Percentiles rank a stretch among this genome's conserved stretches.
phyloP scores from a whole-genome alignment of 2,113 vertebrate species.

The Morphnarchus princeps region DNA sequence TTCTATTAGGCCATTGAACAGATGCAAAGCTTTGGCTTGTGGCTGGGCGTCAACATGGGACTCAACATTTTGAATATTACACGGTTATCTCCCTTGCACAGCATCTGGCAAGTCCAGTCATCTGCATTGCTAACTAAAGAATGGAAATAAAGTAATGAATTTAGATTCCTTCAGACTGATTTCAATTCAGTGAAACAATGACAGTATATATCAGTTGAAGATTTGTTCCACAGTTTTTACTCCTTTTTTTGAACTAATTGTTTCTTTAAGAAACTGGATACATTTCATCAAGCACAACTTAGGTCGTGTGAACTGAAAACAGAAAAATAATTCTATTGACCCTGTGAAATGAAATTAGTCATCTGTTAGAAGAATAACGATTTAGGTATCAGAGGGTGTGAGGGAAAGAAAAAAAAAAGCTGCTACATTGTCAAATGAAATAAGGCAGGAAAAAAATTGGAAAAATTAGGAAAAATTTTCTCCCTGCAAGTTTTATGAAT shows the following conservation, averaged over 20 bases:
- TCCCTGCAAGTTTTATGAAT: neutral
- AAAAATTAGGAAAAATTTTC: neutral
- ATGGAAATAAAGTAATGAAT: neutral
- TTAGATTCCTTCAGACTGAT: neutral
- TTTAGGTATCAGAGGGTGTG: neutral
- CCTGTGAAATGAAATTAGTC: neutral
- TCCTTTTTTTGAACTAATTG: neutral
- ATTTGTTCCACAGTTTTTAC: neutral
- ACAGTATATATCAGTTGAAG: neutral
- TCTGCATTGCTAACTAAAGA: neutral
- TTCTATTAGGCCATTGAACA: slow-evolving; percentile 32
- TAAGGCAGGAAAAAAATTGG: neutral
- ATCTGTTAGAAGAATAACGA: neutral
- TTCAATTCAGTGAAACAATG: neutral
- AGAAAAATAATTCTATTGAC: neutral
- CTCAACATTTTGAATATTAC: neutral
- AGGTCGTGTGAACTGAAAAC: neutral
- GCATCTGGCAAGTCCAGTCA: slow-evolving; percentile 5
- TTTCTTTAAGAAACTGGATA: neutral
- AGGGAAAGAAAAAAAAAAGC: neutral
- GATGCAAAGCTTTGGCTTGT: slow-evolving; percentile 35
- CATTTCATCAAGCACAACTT: neutral
- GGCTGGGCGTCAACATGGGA: neutral
- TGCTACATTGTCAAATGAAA: neutral
- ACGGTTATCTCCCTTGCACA: slow-evolving; percentile 8